Percentiles rank a stretch among this genome's conserved stretches.
Conservation (phyloP, 2,797 vertebrate species). For the Myiothlypis coronata region DNA sequence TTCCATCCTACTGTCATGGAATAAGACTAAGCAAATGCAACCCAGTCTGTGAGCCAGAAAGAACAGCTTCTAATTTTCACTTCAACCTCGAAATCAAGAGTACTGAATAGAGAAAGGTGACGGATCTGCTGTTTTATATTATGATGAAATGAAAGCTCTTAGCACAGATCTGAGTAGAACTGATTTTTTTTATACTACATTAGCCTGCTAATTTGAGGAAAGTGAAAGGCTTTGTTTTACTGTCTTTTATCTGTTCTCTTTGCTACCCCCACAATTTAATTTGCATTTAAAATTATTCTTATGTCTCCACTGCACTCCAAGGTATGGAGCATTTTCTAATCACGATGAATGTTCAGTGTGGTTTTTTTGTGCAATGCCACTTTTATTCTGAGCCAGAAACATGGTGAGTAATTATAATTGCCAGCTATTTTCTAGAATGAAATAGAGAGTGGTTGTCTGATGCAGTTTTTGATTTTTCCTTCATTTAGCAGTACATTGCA, state of each 20-base stretch:
- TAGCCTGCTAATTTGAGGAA: conserved; percentile 79
- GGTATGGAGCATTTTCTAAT: conserved; percentile 77
- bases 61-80: conserved; percentile 76
- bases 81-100: conserved; percentile 72
- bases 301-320: conserved; percentile 72
- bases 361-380: conserved; percentile 67
- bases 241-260: conserved; percentile 78
- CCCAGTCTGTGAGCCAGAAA: conserved; percentile 61
- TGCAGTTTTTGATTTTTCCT: conserved; percentile 46
- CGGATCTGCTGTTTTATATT: conserved; percentile 73
- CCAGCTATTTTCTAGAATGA: conserved; percentile 68
- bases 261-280: conserved; percentile 80
- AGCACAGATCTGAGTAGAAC: conserved; percentile 67
- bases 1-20: conserved; percentile 42
- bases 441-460: conserved; percentile 52
- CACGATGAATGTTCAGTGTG: conserved; percentile 63
- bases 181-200: conserved; percentile 69
- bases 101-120: conserved; percentile 70
- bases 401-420: conserved; percentile 75
- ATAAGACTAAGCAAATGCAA: conserved; percentile 54
- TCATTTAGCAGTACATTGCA: conserved; percentile 38
- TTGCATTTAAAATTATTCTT: conserved; percentile 82
- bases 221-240: conserved; percentile 78
- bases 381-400: conserved; percentile 75
- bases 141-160: conserved; percentile 74